phyloP scores from a whole-genome alignment of 2,888 invertebrate genomes.

The Eilema caniola region DNA sequence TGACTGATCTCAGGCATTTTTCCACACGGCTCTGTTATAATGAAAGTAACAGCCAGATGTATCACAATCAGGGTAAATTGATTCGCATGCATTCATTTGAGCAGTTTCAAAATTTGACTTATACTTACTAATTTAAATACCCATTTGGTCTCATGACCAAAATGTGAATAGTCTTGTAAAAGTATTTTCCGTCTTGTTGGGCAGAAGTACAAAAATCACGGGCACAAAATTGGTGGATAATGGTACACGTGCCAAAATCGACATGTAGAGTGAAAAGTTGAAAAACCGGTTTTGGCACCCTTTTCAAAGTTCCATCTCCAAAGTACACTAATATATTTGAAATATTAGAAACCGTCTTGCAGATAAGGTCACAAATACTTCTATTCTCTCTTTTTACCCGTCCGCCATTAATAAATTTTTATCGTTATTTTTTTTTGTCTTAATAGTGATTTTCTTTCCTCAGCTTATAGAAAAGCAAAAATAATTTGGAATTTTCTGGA shows the following conservation, averaged over 20 bases:
- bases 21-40: constrained; percentile 16
- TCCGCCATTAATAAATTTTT: too few relatives aligned
- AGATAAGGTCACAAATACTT: background rate
- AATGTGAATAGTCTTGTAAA: constrained; percentile 18
- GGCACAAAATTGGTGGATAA: constrained; percentile 21
- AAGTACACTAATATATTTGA: constrained; percentile 17
- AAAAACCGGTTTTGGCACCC: constrained; percentile 18
- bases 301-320: constrained; percentile 19
- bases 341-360: background rate
- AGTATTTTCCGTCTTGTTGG: constrained; percentile 23
- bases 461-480: too few relatives aligned
- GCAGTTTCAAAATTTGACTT: constrained; percentile 21
- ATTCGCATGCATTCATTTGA: constrained; percentile 17
- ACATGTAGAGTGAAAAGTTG: constrained; percentile 16
- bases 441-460: too few relatives aligned
- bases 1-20: constrained; percentile 21
- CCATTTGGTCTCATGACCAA: constrained; percentile 16
- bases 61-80: constrained; percentile 14
- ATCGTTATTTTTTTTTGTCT: too few relatives aligned
- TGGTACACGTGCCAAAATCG: constrained; percentile 19
- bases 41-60: constrained; percentile 19
- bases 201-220: constrained; percentile 19
- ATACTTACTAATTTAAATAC: constrained; percentile 17
- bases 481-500: too few relatives aligned
- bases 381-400: background rate